These are phyloP conservation scores for Cyrtodaria siliqua DNA, from an alignment of 2,888 invertebrate species.

Conservation along the genomic window DNA sequence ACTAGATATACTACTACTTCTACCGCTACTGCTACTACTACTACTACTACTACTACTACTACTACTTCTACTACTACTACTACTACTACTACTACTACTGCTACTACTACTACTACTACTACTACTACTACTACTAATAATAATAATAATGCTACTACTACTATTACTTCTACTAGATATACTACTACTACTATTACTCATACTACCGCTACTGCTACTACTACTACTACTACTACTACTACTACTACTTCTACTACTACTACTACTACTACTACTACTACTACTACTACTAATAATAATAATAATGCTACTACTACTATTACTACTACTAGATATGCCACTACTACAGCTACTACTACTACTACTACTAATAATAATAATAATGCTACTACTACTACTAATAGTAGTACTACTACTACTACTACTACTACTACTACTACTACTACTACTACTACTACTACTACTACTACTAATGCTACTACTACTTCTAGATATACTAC, in stretches of 20 bases:
- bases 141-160: no score
- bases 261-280: slow-evolving; percentile 20
- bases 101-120: slow-evolving; percentile 40
- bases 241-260: slow-evolving; percentile 29
- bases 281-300: no score
- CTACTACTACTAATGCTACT: no score
- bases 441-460: slow-evolving; percentile 16
- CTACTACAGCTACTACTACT: slow-evolving; percentile 34
- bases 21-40: no score
- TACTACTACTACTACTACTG: slow-evolving; percentile 40
- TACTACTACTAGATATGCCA: slow-evolving; percentile 10
- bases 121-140: no score
- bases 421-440: slow-evolving; percentile 16
- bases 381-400: no score
- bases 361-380: no score
- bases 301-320: no score
- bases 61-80: slow-evolving; percentile 37
- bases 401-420: background rate
- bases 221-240: slow-evolving; percentile 31
- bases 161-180: no score
- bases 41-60: slow-evolving; percentile 32
- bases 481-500: no score
- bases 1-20: no score
- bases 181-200: no score
- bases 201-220: slow-evolving; percentile 27